A percentile compares a stretch with the other conserved stretches of the same genome.
These are phyloP conservation scores for Anguilla obscura DNA, from an alignment of 2,797 vertebrate genomes.

Conservation along the genomic window DNA sequence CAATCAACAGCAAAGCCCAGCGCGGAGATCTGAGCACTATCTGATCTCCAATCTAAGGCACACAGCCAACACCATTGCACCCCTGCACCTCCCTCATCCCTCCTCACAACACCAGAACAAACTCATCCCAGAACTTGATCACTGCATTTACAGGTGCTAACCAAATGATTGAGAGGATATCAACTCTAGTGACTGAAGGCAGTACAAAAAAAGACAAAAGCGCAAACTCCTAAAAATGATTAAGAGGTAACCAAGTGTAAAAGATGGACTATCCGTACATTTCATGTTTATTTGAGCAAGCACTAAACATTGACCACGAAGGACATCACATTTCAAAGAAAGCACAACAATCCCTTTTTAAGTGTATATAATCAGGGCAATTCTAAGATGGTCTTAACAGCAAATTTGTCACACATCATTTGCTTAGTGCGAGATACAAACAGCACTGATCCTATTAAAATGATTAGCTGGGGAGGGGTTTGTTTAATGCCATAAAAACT, in stretches of 20 bases:
- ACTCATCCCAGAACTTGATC: not conserved
- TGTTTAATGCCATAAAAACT: not conserved
- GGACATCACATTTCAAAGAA: not conserved
- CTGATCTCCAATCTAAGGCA: slow-evolving; percentile 7
- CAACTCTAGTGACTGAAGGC: not conserved
- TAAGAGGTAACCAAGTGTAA: not conserved
- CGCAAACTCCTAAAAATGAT: not conserved
- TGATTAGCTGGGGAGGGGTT: not conserved
- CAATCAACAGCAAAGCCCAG: slow-evolving; percentile 26
- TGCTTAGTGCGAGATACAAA: slow-evolving; percentile 4
- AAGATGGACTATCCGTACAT: not conserved
- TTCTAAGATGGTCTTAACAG: not conserved
- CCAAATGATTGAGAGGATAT: not conserved
- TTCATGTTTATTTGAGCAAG: not conserved
- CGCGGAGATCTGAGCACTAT: slow-evolving; percentile 17
- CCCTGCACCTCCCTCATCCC: not conserved
- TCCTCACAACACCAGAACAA: not conserved
- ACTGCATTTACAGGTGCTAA: not conserved
- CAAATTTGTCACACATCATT: slow-evolving; percentile 13
- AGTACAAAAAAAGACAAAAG: not conserved
- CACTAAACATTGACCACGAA: not conserved
- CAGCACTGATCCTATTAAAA: not conserved
- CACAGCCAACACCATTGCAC: slow-evolving; percentile 20
- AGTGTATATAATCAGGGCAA: slow-evolving; percentile 16
- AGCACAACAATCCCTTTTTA: not conserved